Percentiles rank a stretch among this genome's conserved stretches.
These are phyloP conservation scores for Drosophila longiperda DNA, from an alignment of 2,888 invertebrate genomes.

Conservation along the genomic window DNA sequence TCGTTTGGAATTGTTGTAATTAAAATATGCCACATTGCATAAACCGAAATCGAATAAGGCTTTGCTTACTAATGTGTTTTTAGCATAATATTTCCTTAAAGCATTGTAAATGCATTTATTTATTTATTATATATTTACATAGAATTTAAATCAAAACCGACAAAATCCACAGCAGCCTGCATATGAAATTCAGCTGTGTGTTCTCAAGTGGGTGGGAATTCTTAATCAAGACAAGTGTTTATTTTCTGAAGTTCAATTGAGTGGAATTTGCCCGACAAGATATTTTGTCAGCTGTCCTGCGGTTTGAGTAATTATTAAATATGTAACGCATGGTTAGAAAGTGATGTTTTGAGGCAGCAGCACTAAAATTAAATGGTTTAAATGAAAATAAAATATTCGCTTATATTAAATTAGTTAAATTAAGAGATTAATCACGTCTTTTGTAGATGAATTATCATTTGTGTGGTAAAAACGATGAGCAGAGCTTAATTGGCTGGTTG, in stretches of 20 bases:
- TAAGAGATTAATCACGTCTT: neutral
- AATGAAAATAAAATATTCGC: neutral
- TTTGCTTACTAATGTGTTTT: conserved; percentile 14
- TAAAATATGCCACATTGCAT: conserved; percentile 4
- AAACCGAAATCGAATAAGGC: neutral
- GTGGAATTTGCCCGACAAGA: conserved; percentile 39
- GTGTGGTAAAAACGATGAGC: neutral
- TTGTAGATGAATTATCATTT: neutral
- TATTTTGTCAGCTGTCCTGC: conserved; percentile 48
- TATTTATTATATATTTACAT: conserved; percentile 41
- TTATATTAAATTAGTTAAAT: neutral
- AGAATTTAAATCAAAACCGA: conserved; percentile 46
- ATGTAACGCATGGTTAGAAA: conserved; percentile 28
- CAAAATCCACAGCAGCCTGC: conserved; percentile 22
- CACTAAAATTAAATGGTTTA: neutral
- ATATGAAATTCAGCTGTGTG: conserved; percentile 12
- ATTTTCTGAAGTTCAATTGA: conserved; percentile 53
- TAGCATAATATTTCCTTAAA: conserved; percentile 19
- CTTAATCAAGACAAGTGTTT: conserved; percentile 53
- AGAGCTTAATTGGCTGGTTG: neutral
- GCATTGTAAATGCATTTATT: conserved; percentile 31
- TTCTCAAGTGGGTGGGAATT: conserved; percentile 5
- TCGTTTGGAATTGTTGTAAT: conserved; percentile 15
- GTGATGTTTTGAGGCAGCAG: neutral
- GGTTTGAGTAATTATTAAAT: conserved; percentile 56